Percentiles rank a stretch among this genome's conserved stretches.
Evolutionary conservation across 2,888 invertebrate species (phyloP).

Genomic region (Helobdella robusta): DNA sequence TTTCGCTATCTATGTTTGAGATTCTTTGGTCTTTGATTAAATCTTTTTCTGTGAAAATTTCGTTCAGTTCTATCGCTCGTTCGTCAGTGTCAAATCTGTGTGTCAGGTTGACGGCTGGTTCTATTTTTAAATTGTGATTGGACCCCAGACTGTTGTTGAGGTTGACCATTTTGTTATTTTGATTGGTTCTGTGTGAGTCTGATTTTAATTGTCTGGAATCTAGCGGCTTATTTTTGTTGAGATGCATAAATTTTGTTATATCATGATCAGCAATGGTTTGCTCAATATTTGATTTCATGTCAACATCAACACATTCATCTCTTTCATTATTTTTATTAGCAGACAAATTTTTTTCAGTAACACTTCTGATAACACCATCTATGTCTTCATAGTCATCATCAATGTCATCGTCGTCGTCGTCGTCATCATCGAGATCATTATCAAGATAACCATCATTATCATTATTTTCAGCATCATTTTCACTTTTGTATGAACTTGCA

Average conservation of each 20-base stretch:
- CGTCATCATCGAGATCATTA: slow-evolving; percentile 26
- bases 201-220: no score
- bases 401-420: slow-evolving; percentile 8
- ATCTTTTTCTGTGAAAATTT: no score
- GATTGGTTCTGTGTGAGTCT: not conserved
- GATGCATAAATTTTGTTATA: slow-evolving; percentile 18
- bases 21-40: no score
- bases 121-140: no score
- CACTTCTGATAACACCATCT: no score
- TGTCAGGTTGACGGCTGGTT: no score
- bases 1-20: no score
- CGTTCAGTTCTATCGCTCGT: no score
- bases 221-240: not conserved
- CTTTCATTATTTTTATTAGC: not conserved
- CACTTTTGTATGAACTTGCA: slow-evolving; percentile 31
- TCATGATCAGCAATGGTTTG: slow-evolving; percentile 18
- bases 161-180: not conserved
- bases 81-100: no score
- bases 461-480: slow-evolving; percentile 29
- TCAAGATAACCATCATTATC: slow-evolving; percentile 31
- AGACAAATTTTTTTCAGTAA: not conserved
- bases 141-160: no score
- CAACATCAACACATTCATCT: not conserved
- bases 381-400: slow-evolving; percentile 13
- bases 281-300: not conserved